Percentiles rank a stretch among this genome's conserved stretches.
Conservation (phyloP, 2,113 vertebrate genomes). For the Psettodes erumei region DNA sequence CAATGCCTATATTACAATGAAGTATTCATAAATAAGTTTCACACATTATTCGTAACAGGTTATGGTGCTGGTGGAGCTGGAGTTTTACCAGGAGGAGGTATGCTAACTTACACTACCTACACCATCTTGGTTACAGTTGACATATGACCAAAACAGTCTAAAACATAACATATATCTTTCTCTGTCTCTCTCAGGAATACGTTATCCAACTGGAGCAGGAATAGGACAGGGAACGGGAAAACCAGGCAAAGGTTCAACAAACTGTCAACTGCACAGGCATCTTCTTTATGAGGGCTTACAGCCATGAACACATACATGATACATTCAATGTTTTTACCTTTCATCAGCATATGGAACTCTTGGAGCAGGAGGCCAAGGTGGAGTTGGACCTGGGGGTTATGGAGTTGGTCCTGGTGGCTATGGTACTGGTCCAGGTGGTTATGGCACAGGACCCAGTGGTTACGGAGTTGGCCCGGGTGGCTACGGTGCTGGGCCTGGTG, state of each 20-base stretch:
- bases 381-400: constrained; percentile 59
- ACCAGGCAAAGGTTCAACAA: constrained; percentile 75
- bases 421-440: constrained; percentile 61
- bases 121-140: not conserved
- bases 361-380: constrained; percentile 55
- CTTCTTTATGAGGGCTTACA: not conserved
- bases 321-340: constrained; percentile 15
- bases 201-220: constrained; percentile 78
- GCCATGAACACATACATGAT: not conserved
- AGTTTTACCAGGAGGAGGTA: constrained; percentile 79
- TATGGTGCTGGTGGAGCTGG: constrained; percentile 74
- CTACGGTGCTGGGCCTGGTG: constrained; percentile 54
- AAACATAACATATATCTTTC: not conserved
- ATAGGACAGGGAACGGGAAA: constrained; percentile 70
- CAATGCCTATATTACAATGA: not conserved
- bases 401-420: constrained; percentile 47
- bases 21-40: not conserved
- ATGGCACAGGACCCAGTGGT: constrained; percentile 47
- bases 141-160: not conserved
- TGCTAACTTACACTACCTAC: not conserved
- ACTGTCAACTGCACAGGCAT: not conserved
- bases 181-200: constrained; percentile 64
- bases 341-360: constrained; percentile 68
- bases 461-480: constrained; percentile 56
- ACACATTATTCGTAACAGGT: constrained; percentile 49